Base-by-base conservation (phyloP, 2,888 invertebrate genomes). In the Tetheella fluctuosa region DNA sequence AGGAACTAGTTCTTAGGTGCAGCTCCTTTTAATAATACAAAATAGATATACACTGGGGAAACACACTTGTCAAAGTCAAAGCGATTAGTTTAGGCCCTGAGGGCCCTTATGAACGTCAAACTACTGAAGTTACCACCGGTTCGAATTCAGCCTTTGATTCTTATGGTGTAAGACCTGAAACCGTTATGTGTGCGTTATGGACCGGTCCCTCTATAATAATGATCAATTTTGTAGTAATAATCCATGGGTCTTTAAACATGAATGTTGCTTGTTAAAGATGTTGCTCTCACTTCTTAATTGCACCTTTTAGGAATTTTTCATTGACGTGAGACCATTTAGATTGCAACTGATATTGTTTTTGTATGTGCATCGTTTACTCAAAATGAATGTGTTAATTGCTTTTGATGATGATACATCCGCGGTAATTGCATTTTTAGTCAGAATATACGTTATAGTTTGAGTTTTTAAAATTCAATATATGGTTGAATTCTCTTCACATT, bases 251-350 rank as follows among this genome's bases (percentile, higher is more conserved):
- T 42, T 42, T 48, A 20, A 42, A 20, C 48, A 48, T 48, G 20
- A 48, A 48, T 48, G 48, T 48, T 12, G 13, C 34, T 34, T 34
- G 34, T 13, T 34, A 23, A 52, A 58, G 30, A 57, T 54, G 48
- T 48, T 62, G 30, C 56, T 62, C 59, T 57, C 58, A 57, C 59
- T 58, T 61, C 56, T 23, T 59, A 59, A 62, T 59, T 62, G 52
- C 56, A 30, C 8, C 37, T 42, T 52, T 53, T n/a, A 30, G 28
- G 55, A 55, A 30, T 37, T 55, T 48, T 20, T 48, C 48, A 25
- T 20, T 48, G 57, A 30, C 30, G 23, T 54, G 57, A 54, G n/a
- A 37, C 48, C 53, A 54, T 58, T 54, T 30, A 23, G 57, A 61
- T 61, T 58, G 57, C 23, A 37, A 57, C 34, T 7, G 17, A 48